Evolutionary conservation across 1,140 invertebrate species (phyloP).

Genomic region (Drosophila carrolli): DNA sequence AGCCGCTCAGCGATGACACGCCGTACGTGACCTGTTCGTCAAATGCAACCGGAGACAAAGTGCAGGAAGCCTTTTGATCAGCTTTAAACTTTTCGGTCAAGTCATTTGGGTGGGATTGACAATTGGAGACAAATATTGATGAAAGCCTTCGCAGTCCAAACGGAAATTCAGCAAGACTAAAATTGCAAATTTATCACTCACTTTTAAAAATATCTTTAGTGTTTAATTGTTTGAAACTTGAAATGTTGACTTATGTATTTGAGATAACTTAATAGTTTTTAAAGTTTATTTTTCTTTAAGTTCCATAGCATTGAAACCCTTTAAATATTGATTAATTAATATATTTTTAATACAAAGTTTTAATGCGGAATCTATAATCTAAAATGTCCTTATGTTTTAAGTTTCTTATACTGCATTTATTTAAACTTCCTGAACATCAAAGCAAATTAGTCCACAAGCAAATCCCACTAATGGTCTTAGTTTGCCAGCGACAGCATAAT

Average conservation of each 20-base stretch:
- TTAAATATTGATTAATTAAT: no score
- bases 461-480: conserved; percentile 25
- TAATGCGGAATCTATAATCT: no score
- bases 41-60: conserved; percentile 59
- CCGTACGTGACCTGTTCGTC: conserved; percentile 70
- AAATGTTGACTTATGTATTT: no score
- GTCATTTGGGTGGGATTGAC: conserved; percentile 35
- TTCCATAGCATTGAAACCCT: no score
- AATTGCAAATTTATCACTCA: not conserved
- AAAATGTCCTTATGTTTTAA: no score
- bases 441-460: conserved; percentile 5
- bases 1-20: conserved; percentile 80
- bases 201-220: not conserved
- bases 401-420: no score
- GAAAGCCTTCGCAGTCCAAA: not conserved
- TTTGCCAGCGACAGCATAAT: conserved; percentile 49
- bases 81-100: conserved; percentile 51
- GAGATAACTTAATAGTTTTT: no score
- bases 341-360: no score
- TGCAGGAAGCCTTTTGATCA: conserved; percentile 50
- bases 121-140: conserved; percentile 44
- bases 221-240: no score
- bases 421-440: conserved; percentile 2
- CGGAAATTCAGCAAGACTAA: not conserved
- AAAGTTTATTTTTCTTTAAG: not conserved